These are phyloP conservation scores for Smittia aterrima DNA, from an alignment of 2,888 invertebrate species.

Conservation along the genomic window DNA sequence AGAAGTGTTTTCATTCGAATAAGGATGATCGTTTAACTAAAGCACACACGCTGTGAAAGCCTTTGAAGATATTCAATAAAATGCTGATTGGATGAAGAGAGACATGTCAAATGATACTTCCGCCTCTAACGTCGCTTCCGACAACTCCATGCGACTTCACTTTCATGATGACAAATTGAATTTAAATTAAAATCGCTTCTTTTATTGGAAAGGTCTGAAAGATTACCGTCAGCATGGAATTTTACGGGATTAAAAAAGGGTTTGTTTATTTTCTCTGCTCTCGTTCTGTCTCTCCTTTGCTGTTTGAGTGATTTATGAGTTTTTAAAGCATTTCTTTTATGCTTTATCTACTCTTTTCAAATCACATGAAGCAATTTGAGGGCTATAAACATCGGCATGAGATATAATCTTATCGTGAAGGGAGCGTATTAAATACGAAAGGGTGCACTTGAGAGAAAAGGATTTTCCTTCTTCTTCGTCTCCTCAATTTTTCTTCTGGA, in stretches of 20 bases:
- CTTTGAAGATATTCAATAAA: slow-evolving; percentile 31
- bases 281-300: not conserved
- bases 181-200: slow-evolving; percentile 40
- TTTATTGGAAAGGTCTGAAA: slow-evolving; percentile 14
- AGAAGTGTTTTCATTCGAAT: not conserved
- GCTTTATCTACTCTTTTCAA: slow-evolving; percentile 26
- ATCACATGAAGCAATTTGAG: slow-evolving; percentile 27
- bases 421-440: not conserved
- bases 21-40: not conserved
- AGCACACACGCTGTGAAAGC: slow-evolving; percentile 4
- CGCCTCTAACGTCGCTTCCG: not conserved
- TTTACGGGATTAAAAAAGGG: slow-evolving; percentile 39
- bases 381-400: slow-evolving; percentile 26
- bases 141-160: not conserved
- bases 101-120: not conserved
- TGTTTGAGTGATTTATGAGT: slow-evolving; percentile 40
- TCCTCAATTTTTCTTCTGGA: not conserved
- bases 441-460: not conserved
- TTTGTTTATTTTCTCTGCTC: slow-evolving; percentile 29
- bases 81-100: slow-evolving; percentile 24
- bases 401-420: slow-evolving; percentile 16
- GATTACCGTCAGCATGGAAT: slow-evolving; percentile 27
- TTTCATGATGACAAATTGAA: slow-evolving; percentile 39
- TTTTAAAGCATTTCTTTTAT: slow-evolving; percentile 39
- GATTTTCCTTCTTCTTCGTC: not conserved